phyloP scores from a whole-genome alignment of 1,140 invertebrate genomes.

The Pygmarrhopalites habei region DNA sequence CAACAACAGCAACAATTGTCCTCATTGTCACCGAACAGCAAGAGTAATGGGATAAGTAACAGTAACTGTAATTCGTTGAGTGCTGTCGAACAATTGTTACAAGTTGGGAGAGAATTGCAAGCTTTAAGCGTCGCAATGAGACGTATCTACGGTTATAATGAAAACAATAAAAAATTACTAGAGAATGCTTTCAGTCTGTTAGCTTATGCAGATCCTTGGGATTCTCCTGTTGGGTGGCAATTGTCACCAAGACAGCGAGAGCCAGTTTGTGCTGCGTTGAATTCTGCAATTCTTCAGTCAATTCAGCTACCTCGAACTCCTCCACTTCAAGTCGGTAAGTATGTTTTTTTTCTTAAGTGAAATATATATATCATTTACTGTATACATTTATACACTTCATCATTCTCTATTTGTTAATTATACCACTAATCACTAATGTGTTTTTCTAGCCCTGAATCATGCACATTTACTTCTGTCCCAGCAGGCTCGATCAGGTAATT shows the following conservation, averaged over 20 bases:
- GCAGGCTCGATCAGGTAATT: slow-evolving; percentile 52
- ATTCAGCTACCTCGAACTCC: slow-evolving; percentile 79
- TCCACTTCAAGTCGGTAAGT: slow-evolving; percentile 86
- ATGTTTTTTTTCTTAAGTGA: too few species aligned
- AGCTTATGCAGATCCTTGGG: slow-evolving; percentile 96
- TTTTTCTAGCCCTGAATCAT: slow-evolving; percentile 78
- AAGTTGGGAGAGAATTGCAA: slow-evolving; percentile 89
- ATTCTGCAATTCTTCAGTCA: slow-evolving; percentile 89
- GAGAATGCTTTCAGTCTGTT: slow-evolving; percentile 95
- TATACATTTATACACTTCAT: too few species aligned
- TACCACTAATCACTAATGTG: too few species aligned
- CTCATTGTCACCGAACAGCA: background rate
- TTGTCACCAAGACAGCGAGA: slow-evolving; percentile 85
- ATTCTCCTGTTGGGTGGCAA: slow-evolving; percentile 90
- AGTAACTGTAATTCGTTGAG: slow-evolving; percentile 1
- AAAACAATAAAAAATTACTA: slow-evolving; percentile 86
- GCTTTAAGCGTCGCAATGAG: slow-evolving; percentile 77
- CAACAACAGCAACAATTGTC: too few species aligned
- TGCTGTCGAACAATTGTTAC: slow-evolving; percentile 81
- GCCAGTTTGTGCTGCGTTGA: slow-evolving; percentile 86
- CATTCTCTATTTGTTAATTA: too few species aligned
- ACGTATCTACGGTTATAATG: slow-evolving; percentile 72
- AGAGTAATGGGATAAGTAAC: background rate
- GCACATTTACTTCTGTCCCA: slow-evolving; percentile 76
- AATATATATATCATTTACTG: too few species aligned